These are phyloP conservation scores for Asobara japonica DNA, from an alignment of 1,140 invertebrate species.

Conservation along the genomic window DNA sequence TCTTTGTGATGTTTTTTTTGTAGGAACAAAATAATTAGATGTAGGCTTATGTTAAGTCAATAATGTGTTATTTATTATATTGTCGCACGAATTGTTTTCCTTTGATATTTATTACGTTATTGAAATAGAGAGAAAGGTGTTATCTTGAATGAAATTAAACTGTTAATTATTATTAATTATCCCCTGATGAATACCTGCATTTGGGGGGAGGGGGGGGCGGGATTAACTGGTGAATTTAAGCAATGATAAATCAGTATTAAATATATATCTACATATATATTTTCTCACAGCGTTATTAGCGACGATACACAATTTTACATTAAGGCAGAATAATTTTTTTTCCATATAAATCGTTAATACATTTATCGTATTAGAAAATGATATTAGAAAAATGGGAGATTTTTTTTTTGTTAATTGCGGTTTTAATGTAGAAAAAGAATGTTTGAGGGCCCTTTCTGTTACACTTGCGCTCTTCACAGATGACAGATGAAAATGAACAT, in stretches of 20 bases:
- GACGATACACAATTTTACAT: conserved; percentile 58
- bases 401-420: conserved; percentile 36
- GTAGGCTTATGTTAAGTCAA: neutral
- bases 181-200: neutral
- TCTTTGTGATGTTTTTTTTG: conserved; percentile 8
- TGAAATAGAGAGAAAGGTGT: neutral
- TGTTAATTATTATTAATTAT: neutral
- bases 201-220: neutral
- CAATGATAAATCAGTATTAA: conserved; percentile 31
- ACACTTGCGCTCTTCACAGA: conserved; percentile 31
- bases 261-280: conserved; percentile 53
- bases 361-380: conserved; percentile 53
- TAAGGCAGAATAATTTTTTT: conserved; percentile 46
- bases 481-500: conserved; percentile 5
- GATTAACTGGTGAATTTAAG: neutral
- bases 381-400: conserved; percentile 43
- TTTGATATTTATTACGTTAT: conserved; percentile 22
- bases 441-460: conserved; percentile 35
- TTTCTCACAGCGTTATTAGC: conserved; percentile 59
- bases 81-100: conserved; percentile 27
- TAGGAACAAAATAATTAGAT: neutral
- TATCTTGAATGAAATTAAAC: neutral
- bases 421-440: conserved; percentile 42
- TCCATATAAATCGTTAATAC: conserved; percentile 56
- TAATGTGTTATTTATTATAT: conserved; percentile 24